Evolutionary conservation across 1,140 invertebrate genomes (phyloP), one percentile per base, ranked within the genome.

Genomic region (Neodiprion fabricii): DNA sequence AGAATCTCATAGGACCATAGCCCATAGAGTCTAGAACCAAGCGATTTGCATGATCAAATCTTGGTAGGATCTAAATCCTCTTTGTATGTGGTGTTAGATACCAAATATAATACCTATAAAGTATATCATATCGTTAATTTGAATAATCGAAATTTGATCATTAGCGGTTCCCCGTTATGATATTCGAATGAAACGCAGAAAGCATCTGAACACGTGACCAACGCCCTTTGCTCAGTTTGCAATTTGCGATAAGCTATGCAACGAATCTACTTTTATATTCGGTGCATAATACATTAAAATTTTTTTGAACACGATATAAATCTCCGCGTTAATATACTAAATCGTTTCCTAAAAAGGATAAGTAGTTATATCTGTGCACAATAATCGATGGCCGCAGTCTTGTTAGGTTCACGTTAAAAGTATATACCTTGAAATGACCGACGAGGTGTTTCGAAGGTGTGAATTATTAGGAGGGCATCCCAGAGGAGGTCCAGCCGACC

Each of bases 401-500:
- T 61, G 53, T 61, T 61, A 61, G 53, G 53, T 61, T 61, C 11
- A 61, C 53, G 53, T 61, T 61, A 17, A 61, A 61, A 61, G n/a
- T 40, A 40, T 61, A 61, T 61, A 61, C 11, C n/a, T 17, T 61
- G 53, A 61, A 9, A 17, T 9, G n/a, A 12, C 53, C n/a, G 53
- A 12, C 53, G 11, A 23, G 67, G 67, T 47, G 67, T 17, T 69
- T 69, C 67, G 12, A 65, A 23, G 40, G 67, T 69, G 67, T 69
- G 67, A 69, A 69, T 69, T 69, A 69, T 69, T 69, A 23, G 67
- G 17, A 23, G 17, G 21, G 21, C 17, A 23, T 11, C 4, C 21
- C 65, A 48, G 23, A 71, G 48, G 71, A 69, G 61, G 71, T 50
- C 74, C 67, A 66, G 71, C 72, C 14, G 71, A 65, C 47, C 53